These are phyloP conservation scores for Caenorhabditis sp. DNA, from an alignment of 2,888 invertebrate genomes.

Conservation along the genomic window DNA sequence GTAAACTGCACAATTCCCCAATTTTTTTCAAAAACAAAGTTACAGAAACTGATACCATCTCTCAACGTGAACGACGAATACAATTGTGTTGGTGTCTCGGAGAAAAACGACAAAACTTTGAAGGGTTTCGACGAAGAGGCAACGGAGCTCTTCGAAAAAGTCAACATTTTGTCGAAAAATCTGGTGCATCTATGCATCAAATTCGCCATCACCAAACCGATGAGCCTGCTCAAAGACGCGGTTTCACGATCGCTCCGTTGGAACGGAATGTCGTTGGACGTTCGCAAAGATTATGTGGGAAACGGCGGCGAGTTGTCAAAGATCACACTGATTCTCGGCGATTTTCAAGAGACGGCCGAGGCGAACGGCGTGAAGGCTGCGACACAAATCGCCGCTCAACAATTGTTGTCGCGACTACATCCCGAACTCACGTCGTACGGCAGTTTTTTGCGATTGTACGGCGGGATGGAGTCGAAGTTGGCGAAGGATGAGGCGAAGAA, in stretches of 20 bases:
- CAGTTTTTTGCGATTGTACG: conserved; percentile 88
- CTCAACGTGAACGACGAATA: conserved; percentile 12
- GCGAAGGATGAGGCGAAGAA: conserved; percentile 24
- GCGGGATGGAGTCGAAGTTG: conserved; percentile 78
- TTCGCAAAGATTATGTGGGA: conserved; percentile 20
- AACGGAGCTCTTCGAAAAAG: conserved; percentile 78
- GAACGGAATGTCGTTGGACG: conserved; percentile 24
- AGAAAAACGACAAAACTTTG: conserved; percentile 1
- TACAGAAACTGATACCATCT: conserved; percentile 28
- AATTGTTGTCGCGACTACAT: conserved; percentile 88
- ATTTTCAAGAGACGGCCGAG: conserved; percentile 78
- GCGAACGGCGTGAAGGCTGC: conserved; percentile 94
- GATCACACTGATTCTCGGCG: conserved; percentile 70
- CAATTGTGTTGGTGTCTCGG: conserved; percentile 19
- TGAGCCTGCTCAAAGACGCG: conserved; percentile 19
- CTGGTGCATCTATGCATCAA: conserved; percentile 18
- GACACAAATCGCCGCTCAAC: conserved; percentile 93
- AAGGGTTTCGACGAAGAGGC: conserved; percentile 34
- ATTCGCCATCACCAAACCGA: conserved; percentile 26
- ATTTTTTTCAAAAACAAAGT: too few species aligned
- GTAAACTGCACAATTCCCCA: too few species aligned
- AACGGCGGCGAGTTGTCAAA: conserved; percentile 18
- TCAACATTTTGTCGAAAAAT: conserved; percentile 74
- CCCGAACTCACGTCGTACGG: conserved; percentile 90
- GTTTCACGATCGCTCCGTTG: conserved; percentile 28